Percentiles rank a stretch among this genome's conserved stretches.
Conservation (phyloP, 2,888 invertebrate species). For the Dasypogon diadema region DNA sequence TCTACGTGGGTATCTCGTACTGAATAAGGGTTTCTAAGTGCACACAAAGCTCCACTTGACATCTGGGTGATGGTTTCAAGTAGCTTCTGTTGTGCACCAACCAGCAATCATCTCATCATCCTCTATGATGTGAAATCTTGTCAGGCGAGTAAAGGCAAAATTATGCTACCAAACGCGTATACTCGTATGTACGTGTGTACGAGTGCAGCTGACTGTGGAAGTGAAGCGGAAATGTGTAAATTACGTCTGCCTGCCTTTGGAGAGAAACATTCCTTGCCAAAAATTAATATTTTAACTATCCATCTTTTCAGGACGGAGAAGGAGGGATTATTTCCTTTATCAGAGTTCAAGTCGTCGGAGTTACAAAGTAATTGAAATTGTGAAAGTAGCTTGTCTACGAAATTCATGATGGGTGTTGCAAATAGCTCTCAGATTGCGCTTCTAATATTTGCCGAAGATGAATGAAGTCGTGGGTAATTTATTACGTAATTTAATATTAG, state of each 20-base stretch:
- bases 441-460: no score
- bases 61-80: slow-evolving; percentile 42
- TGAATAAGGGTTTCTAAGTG: slow-evolving; percentile 13
- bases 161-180: background rate
- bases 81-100: slow-evolving; percentile 29
- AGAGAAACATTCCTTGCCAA: background rate
- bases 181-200: background rate
- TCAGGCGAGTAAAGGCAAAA: background rate
- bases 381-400: no score
- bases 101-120: slow-evolving; percentile 36
- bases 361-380: no score
- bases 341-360: no score
- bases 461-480: no score
- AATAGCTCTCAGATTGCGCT: no score
- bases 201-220: background rate
- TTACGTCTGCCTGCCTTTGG: background rate
- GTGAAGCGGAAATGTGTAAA: background rate
- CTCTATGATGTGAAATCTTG: background rate
- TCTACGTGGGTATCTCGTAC: background rate
- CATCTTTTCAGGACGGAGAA: no score
- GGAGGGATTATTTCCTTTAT: no score
- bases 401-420: no score
- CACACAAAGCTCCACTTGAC: slow-evolving; percentile 37
- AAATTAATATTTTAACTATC: background rate
- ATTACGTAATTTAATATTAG: no score